Evolutionary conservation across 2,113 vertebrate species (phyloP), one percentile per base, ranked within the genome.

Genomic region (Dolichallabes microphthalmus): DNA sequence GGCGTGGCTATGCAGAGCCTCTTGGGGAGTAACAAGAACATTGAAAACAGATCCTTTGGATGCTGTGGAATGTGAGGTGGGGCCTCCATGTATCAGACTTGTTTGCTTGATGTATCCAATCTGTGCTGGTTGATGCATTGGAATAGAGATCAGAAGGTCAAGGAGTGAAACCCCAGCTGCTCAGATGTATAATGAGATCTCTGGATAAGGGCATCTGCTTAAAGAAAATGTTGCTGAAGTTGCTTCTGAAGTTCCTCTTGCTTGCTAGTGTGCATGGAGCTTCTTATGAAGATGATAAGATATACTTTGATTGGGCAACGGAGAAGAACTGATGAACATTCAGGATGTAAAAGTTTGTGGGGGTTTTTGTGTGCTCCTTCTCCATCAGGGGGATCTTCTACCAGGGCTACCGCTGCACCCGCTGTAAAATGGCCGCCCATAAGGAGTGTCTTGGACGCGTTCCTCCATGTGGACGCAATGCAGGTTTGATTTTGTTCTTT

Each of bases 371-470:
- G 7, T 74, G 32, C 30, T 45, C 60, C 30, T 83, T 39, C 15
- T 17, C 82, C 86, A 27, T 63, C 93, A 98, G 97, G 85, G 97
- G 97, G 45, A 96, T 94, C 11, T 98, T 97, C 91, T 98, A 96
- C 87, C 97, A 98, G 90, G 97, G 97, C 9, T 99, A 98, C 75
- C 95, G 94, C 32, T 99, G 97, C 87, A 93, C 90, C 3, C 95
- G 95, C 25, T 99, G 97, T 89, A 95, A 95, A 83, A 95, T 94
- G 35, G 95, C 97, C 0, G 97, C 97, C 0, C 97, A 98, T 90
- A 99, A 99, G 91, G 97, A 99, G 86, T 99, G 97, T 91, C 91
- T 99, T 86, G 97, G 97, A n/a, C 92, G 97, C 82, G 92, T 97
- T 3, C 89, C 94, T 0, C 84, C 83, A 0, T 99, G 97, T 32